These are phyloP conservation scores for Agrilus planipennis DNA, from an alignment of 1,140 invertebrate species.

Conservation along the genomic window DNA sequence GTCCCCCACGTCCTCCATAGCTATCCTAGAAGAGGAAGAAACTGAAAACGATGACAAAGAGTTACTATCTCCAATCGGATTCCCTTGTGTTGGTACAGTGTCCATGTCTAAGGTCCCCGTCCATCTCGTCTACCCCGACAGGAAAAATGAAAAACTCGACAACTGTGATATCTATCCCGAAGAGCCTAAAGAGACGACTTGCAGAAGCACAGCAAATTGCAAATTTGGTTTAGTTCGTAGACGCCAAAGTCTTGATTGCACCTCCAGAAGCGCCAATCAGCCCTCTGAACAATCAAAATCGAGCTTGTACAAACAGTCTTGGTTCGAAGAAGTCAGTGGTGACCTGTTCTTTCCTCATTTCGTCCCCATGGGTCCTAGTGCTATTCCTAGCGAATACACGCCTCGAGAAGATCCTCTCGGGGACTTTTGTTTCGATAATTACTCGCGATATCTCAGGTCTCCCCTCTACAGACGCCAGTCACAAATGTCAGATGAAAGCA, in stretches of 20 bases:
- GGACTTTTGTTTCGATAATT: slow-evolving; percentile 15
- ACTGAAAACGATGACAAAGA: slow-evolving; percentile 12
- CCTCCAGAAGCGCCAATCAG: neutral
- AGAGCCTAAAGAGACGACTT: slow-evolving; percentile 19
- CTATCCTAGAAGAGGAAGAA: slow-evolving; percentile 9
- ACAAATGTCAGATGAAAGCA: neutral
- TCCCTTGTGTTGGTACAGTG: slow-evolving; percentile 9
- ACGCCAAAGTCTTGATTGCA: slow-evolving; percentile 22
- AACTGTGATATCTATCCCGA: slow-evolving; percentile 24
- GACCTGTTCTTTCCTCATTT: slow-evolving; percentile 21
- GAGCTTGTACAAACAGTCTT: slow-evolving; percentile 6
- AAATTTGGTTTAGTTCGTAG: slow-evolving; percentile 26
- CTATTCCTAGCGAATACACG: slow-evolving; percentile 22
- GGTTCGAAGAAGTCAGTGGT: slow-evolving; percentile 13
- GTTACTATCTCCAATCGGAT: slow-evolving; percentile 7
- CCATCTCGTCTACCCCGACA: too few species aligned
- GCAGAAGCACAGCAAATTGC: slow-evolving; percentile 16
- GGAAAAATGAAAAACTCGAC: slow-evolving; percentile 22
- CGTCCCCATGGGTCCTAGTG: slow-evolving; percentile 20
- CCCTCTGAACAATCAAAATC: slow-evolving; percentile 3
- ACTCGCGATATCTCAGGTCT: slow-evolving; percentile 3
- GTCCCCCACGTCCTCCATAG: slow-evolving; percentile 3
- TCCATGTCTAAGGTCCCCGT: slow-evolving; percentile 9
- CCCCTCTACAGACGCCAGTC: neutral
- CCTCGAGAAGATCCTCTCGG: slow-evolving; percentile 19